These are phyloP conservation scores for Teleogryllus occipitalis DNA, from an alignment of 1,140 invertebrate species.

Conservation along the genomic window DNA sequence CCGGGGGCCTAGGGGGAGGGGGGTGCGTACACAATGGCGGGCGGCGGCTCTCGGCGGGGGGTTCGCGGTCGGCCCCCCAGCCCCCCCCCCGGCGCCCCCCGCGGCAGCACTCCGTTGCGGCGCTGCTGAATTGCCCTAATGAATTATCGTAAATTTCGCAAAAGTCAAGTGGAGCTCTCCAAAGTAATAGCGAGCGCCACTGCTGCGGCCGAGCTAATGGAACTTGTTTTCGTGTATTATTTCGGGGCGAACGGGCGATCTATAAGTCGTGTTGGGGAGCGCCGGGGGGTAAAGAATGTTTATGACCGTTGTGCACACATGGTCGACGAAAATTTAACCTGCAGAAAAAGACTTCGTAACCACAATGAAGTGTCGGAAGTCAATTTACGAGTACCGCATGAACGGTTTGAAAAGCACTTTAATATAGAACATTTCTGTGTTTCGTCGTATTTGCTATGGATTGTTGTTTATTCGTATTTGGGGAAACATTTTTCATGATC, in stretches of 20 bases:
- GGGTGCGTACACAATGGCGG: neutral
- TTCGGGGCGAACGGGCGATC: neutral
- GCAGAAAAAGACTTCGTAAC: neutral
- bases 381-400: neutral
- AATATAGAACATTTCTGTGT: neutral
- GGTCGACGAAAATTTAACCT: neutral
- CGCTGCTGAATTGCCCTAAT: neutral
- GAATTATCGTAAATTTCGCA: conserved; percentile 1
- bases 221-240: conserved; percentile 5
- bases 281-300: neutral
- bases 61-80: neutral
- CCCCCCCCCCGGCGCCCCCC: too few species aligned
- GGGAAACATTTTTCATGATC: neutral
- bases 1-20: neutral
- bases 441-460: neutral
- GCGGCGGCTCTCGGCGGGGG: too few species aligned
- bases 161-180: neutral
- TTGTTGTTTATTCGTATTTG: neutral
- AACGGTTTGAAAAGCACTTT: neutral
- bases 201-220: neutral
- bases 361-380: neutral
- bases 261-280: neutral
- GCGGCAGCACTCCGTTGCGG: neutral
- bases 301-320: neutral
- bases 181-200: neutral